phyloP scores from a whole-genome alignment of 2,888 invertebrate species.

The Ormyrus nitidulus region DNA sequence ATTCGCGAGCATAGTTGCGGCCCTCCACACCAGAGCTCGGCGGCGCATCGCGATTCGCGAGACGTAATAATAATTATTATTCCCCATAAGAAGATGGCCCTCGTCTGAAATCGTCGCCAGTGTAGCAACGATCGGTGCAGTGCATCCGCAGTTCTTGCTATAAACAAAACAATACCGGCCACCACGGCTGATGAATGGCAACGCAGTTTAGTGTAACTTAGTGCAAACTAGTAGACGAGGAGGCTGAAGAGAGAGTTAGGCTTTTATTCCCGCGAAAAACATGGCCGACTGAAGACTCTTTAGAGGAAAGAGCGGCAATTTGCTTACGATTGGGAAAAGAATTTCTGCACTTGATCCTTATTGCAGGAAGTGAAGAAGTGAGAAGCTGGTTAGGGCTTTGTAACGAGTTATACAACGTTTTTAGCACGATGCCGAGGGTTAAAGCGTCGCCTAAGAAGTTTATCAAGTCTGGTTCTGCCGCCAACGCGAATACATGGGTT shows the following conservation, averaged over 20 bases:
- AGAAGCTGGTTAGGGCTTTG: too few relatives aligned
- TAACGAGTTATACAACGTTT: too few relatives aligned
- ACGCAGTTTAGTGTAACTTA: too few relatives aligned
- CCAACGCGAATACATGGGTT: slow-evolving; percentile 83
- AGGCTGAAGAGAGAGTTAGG: neutral
- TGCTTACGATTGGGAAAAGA: too few relatives aligned
- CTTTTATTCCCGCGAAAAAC: slow-evolving; percentile 2
- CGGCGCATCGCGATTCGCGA: neutral
- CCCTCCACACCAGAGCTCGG: slow-evolving; percentile 30
- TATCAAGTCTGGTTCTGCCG: slow-evolving; percentile 77
- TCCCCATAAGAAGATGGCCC: slow-evolving; percentile 1
- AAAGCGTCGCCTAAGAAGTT: slow-evolving; percentile 78
- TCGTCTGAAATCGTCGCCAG: too few relatives aligned
- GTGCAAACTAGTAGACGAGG: too few relatives aligned
- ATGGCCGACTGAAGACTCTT: slow-evolving; percentile 12
- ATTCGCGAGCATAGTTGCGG: neutral
- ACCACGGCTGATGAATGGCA: neutral
- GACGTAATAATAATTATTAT: neutral
- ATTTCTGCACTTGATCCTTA: too few relatives aligned
- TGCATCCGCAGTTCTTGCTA: neutral
- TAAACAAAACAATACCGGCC: neutral
- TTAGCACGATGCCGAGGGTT: slow-evolving; percentile 74
- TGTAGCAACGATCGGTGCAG: too few relatives aligned
- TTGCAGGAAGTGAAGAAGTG: too few relatives aligned
- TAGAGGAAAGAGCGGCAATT: neutral